Conservation (phyloP, 1,140 invertebrate species). For the Pararge aegeria region DNA sequence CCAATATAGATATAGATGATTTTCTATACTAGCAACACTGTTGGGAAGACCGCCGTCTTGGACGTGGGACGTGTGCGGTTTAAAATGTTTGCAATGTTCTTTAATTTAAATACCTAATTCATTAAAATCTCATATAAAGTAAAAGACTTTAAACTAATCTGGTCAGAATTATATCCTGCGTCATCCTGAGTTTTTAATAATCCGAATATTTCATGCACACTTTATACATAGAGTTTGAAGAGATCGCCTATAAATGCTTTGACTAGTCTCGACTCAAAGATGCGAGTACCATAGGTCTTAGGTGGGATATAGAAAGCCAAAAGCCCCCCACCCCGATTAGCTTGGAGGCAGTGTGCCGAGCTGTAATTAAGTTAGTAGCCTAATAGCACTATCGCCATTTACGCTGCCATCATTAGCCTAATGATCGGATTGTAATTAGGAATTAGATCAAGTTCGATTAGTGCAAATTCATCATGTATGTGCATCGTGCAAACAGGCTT, state of each 20-base stretch:
- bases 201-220: no score
- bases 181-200: no score
- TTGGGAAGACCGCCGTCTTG: no score
- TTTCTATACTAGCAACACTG: no score
- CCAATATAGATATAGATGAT: no score
- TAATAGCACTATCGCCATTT: slow-evolving; percentile 42
- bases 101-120: no score
- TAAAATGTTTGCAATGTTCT: no score
- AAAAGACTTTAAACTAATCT: no score
- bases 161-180: no score
- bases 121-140: no score
- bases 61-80: no score
- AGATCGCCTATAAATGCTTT: slow-evolving; percentile 20
- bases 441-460: slow-evolving; percentile 15
- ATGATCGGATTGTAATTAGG: slow-evolving; percentile 35
- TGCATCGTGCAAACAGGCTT: neutral
- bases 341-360: slow-evolving; percentile 10
- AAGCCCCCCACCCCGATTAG: slow-evolving; percentile 14
- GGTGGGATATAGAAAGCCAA: slow-evolving; percentile 16
- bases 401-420: slow-evolving; percentile 44
- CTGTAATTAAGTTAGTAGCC: slow-evolving; percentile 44
- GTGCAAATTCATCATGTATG: slow-evolving; percentile 7
- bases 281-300: slow-evolving; percentile 22
- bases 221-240: neutral
- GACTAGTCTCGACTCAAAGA: neutral